Percentiles rank a stretch among this genome's conserved stretches.
Evolutionary conservation across 2,888 invertebrate genomes (phyloP).

Genomic region (Tryphoninae sp.): DNA sequence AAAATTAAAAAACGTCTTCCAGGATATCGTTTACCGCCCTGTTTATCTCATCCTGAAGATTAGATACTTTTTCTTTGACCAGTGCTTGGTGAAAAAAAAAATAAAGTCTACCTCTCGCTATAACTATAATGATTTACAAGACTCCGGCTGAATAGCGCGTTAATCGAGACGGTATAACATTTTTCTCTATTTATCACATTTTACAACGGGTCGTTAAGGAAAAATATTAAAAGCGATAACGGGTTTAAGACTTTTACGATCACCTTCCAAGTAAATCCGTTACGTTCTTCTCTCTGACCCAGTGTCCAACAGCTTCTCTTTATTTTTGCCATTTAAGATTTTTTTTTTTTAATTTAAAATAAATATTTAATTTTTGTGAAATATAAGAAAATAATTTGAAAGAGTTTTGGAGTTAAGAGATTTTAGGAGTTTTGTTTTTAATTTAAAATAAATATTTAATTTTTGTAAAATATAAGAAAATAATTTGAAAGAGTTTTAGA

Average conservation of each 20-base stretch:
- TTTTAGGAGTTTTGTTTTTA: no score
- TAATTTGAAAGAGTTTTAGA: no score
- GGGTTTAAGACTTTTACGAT: conserved; percentile 53
- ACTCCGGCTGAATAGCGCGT: conserved; percentile 19
- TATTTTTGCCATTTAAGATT: conserved; percentile 9
- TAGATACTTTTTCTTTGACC: conserved; percentile 44
- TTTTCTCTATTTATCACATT: conserved; percentile 64
- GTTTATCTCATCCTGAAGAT: conserved; percentile 48
- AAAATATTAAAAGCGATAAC: conserved; percentile 63
- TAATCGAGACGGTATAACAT: conserved; percentile 61
- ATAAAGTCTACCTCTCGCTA: conserved; percentile 19
- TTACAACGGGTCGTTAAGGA: conserved; percentile 60
- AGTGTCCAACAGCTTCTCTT: not conserved
- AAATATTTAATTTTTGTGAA: no score
- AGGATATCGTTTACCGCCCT: conserved; percentile 51
- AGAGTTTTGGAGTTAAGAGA: no score
- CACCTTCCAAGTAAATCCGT: conserved; percentile 34
- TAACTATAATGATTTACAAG: conserved; percentile 43
- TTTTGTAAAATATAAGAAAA: no score
- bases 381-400: no score
- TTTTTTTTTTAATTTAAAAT: not conserved
- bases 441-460: no score
- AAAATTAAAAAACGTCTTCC: conserved; percentile 12
- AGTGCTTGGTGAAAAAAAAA: conserved; percentile 27
- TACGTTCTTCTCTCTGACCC: conserved; percentile 29